Evolutionary conservation across 2,888 invertebrate genomes (phyloP).

Genomic region (Selenia dentaria): DNA sequence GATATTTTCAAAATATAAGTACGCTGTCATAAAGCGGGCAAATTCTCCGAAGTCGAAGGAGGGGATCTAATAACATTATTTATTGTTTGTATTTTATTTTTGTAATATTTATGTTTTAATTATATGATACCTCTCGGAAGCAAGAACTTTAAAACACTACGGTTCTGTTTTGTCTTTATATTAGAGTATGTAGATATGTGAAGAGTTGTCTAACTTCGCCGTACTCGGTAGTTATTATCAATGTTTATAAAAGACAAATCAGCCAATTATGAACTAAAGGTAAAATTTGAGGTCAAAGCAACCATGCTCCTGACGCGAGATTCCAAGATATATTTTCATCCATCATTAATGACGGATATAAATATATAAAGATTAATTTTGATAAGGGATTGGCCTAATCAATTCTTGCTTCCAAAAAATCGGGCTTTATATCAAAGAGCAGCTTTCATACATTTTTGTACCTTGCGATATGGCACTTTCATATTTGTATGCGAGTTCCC

Average conservation of each 20-base stretch:
- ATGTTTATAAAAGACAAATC: too few species aligned
- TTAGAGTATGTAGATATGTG: too few species aligned
- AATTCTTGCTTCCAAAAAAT: conserved; percentile 1
- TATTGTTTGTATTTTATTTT: conserved; percentile 12
- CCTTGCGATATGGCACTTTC: conserved; percentile 12
- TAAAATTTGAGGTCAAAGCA: too few species aligned
- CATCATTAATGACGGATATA: too few species aligned
- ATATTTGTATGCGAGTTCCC: conserved; percentile 2
- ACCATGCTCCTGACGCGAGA: too few species aligned
- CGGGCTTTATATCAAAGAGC: conserved; percentile 11
- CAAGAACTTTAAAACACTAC: conserved; percentile 2
- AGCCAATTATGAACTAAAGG: too few species aligned
- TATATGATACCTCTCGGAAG: conserved; percentile 3
- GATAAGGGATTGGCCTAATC: neutral
- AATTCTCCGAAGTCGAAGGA: conserved; percentile 1
- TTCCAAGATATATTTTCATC: too few species aligned
- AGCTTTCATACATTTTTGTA: conserved; percentile 18
- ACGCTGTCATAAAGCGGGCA: neutral
- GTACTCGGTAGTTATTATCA: too few species aligned
- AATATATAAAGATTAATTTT: neutral
- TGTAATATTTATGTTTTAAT: conserved; percentile 1
- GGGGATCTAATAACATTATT: conserved; percentile 10
- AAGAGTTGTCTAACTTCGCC: too few species aligned
- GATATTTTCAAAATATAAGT: neutral
- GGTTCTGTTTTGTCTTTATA: neutral